These are phyloP conservation scores for Nymphalis polychloros DNA, from an alignment of 2,888 invertebrate species.

Conservation along the genomic window DNA sequence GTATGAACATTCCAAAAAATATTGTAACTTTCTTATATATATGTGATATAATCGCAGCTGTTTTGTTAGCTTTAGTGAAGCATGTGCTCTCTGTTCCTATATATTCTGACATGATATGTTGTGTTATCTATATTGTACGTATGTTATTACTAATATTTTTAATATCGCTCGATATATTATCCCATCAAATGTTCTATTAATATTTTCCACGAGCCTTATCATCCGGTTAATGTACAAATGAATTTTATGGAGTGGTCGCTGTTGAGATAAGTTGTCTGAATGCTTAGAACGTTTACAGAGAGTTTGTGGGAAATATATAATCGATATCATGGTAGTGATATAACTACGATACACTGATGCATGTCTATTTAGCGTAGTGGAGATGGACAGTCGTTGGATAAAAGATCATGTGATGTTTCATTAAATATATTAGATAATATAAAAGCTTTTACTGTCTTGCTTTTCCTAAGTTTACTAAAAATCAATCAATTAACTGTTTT, in stretches of 20 bases:
- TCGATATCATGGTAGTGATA: not conserved
- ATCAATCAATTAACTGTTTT: not conserved
- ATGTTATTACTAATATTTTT: conserved; percentile 41
- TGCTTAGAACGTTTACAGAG: conserved; percentile 54
- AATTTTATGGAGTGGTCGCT: conserved; percentile 65
- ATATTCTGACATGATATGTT: not conserved
- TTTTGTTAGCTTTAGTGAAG: conserved; percentile 15
- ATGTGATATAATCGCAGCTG: conserved; percentile 19
- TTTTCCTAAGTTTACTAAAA: not conserved
- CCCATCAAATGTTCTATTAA: conserved; percentile 66
- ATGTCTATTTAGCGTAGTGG: conserved; percentile 17
- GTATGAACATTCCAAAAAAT: not conserved
- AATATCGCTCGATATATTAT: conserved; percentile 67
- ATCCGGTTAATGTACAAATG: conserved; percentile 58
- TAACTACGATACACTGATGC: conserved; percentile 6
- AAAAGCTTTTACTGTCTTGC: conserved; percentile 26
- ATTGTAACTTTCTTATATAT: conserved; percentile 8
- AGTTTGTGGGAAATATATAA: conserved; percentile 2
- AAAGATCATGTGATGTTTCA: conserved; percentile 17
- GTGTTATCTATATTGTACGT: conserved; percentile 17
- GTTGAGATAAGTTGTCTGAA: conserved; percentile 66
- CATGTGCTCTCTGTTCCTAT: conserved; percentile 17
- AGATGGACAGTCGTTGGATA: conserved; percentile 13
- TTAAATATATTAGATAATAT: conserved; percentile 32
- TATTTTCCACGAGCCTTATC: conserved; percentile 60